Conservation (phyloP, 2,797 vertebrate genomes). For the Columba guinea region DNA sequence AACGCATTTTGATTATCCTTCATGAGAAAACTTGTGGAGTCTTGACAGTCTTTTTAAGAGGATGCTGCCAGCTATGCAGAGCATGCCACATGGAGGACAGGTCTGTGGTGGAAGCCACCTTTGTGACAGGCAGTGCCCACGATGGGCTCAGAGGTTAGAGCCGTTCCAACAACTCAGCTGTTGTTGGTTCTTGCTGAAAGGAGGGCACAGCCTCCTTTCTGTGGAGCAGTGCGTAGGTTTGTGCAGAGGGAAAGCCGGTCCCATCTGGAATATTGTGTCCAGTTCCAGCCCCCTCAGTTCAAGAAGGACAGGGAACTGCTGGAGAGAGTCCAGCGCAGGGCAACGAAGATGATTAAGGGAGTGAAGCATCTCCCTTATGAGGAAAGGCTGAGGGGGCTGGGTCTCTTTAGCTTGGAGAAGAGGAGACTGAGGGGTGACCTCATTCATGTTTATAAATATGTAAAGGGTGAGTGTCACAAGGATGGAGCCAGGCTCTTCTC, state of each 20-base stretch:
- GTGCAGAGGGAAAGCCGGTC: background rate
- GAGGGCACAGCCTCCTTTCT: background rate
- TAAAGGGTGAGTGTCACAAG: no score
- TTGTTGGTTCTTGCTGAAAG: background rate
- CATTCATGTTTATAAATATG: no score
- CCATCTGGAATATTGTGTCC: no score
- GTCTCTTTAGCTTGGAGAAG: no score
- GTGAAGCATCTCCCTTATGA: no score
- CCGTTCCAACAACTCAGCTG: background rate
- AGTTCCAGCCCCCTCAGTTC: no score
- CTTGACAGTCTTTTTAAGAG: background rate
- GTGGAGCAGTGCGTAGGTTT: accelerated
- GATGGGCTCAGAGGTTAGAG: background rate
- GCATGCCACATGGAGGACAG: background rate
- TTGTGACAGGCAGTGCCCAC: background rate
- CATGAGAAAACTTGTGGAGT: background rate
- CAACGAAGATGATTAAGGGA: no score
- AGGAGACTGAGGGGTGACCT: no score
- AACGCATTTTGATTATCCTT: background rate
- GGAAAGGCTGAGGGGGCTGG: no score
- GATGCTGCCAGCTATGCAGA: background rate
- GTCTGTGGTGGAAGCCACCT: background rate
- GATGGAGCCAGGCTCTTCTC: no score
- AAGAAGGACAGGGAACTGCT: no score
- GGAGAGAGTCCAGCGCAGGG: no score